Percentiles rank a stretch among this genome's conserved stretches.
Evolutionary conservation across 1,140 invertebrate species (phyloP).

Genomic region (Dermatophagoides farinae): DNA sequence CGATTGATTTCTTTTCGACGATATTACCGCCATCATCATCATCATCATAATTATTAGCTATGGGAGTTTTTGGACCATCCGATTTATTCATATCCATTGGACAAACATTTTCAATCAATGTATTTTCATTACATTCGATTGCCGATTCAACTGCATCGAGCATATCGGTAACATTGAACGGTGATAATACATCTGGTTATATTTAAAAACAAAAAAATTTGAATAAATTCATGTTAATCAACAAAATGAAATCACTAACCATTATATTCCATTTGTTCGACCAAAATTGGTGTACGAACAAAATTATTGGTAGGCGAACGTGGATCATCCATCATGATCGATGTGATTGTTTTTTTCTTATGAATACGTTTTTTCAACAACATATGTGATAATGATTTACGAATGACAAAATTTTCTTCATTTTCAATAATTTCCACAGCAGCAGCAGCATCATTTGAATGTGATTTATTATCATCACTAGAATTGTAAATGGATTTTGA

Average conservation of each 20-base stretch:
- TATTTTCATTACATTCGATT: background rate
- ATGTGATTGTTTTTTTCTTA: background rate
- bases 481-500: background rate
- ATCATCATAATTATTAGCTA: background rate
- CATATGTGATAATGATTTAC: background rate
- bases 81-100: too few relatives aligned
- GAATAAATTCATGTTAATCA: background rate
- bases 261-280: background rate
- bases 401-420: background rate
- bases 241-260: background rate
- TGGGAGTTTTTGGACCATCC: too few relatives aligned
- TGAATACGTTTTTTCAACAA: background rate
- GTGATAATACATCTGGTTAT: background rate
- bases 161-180: constrained; percentile 1
- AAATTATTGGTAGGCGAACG: background rate
- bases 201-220: background rate
- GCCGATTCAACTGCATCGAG: background rate
- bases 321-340: background rate
- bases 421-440: too few relatives aligned
- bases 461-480: background rate
- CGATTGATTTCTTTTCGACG: background rate
- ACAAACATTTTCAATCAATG: background rate
- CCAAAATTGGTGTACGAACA: background rate
- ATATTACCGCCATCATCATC: background rate
- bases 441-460: background rate